Evolutionary conservation across 1,140 invertebrate species (phyloP), one percentile per base, ranked within the genome.

Genomic region (Eufriesea mexicana): DNA sequence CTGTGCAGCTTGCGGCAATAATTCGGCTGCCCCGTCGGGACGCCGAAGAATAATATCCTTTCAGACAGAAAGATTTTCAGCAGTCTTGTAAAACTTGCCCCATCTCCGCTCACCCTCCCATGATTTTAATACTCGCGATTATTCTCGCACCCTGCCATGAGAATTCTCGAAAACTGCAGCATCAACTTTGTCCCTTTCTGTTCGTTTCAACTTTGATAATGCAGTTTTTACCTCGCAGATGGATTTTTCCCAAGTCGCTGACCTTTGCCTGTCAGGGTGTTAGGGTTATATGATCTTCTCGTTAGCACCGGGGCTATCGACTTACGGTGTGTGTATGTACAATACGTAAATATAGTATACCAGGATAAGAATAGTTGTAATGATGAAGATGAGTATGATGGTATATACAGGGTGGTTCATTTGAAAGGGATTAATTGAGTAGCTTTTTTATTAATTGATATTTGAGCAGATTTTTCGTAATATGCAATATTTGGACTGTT

Each of bases 71-170:
- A 86, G 76, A 84, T 86, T 85, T 87, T 80, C 80, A 68, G 55
- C 75, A 81, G 72, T 84, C 77, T 84, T 84, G 85, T 84, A 81
- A 84, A 88, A 88, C 86, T 88, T 87, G 77, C 74, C 84, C 76
- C 85, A 74, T 87, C 79, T 84, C 71, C 78, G 83, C 67, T 45
- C 72, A 57, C 51, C 66, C 75, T 72, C 71, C 59, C 67, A 76
- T 76, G 77, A 76, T 82, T 84, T 84, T 79, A 87, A 83, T 71
- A 51, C 71, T 35, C 55, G n/a, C 73, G 83, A 82, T 79, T 67
- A 71, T 67, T 75, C 47, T 79, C 61, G 55, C 61, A 35, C 72
- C 66, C 45, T 59, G 57, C 57, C 70, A 35, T 49, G 68, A 87
- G 61, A 72, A 81, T 74, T 79, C 51, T 28, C 76, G 51, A 86